Conservation (phyloP, 2,888 invertebrate genomes). For the Tachina grossa region DNA sequence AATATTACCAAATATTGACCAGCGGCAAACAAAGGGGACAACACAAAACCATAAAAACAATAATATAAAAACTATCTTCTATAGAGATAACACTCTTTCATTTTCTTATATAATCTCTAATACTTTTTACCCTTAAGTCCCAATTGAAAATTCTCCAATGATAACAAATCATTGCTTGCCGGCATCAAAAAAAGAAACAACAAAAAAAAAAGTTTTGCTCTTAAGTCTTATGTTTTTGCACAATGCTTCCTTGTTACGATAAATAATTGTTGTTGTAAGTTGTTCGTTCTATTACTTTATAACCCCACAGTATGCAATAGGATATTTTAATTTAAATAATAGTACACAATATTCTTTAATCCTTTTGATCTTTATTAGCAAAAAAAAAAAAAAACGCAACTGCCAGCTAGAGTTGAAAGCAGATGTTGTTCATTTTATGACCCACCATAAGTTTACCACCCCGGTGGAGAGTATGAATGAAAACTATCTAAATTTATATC, state of each 20-base stretch:
- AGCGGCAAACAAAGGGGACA: neutral
- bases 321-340: slow-evolving; percentile 30
- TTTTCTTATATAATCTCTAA: neutral
- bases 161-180: neutral
- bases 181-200: neutral
- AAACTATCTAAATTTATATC: slow-evolving; percentile 34
- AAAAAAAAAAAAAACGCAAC: neutral
- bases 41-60: no score
- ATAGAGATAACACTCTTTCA: neutral
- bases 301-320: neutral
- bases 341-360: slow-evolving; percentile 38
- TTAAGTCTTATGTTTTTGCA: slow-evolving; percentile 5
- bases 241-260: slow-evolving; percentile 22
- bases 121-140: neutral
- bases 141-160: neutral
- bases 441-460: slow-evolving; percentile 30
- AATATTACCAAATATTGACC: no score
- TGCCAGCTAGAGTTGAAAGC: neutral
- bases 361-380: slow-evolving; percentile 43
- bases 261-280: neutral
- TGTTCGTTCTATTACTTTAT: neutral
- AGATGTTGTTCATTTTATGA: slow-evolving; percentile 38
- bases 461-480: neutral
- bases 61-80: no score
- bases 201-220: neutral